A percentile compares a stretch with the other conserved stretches of the same genome.
These are phyloP conservation scores for Pseudomyrmex dendroicus DNA, from an alignment of 1,140 invertebrate genomes.

Conservation along the genomic window DNA sequence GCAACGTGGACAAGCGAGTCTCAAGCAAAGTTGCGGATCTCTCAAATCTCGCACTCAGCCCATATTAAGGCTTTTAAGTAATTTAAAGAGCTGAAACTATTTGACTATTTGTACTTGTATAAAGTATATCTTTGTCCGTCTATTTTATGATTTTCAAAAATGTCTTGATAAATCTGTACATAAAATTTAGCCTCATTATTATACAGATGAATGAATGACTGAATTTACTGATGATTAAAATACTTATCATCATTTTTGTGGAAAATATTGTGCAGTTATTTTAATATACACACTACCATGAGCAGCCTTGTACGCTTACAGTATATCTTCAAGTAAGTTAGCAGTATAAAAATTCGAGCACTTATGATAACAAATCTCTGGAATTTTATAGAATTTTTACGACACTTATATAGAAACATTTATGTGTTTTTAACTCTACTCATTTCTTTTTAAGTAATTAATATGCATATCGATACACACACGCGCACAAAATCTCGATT, in stretches of 20 bases:
- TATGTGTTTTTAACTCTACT: conserved; percentile 9
- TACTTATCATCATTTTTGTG: conserved; percentile 40
- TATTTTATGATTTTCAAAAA: conserved; percentile 72
- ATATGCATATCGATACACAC: no score
- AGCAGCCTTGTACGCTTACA: neutral
- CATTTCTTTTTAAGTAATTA: conserved; percentile 24
- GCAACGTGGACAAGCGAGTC: conserved; percentile 79
- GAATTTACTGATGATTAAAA: conserved; percentile 55
- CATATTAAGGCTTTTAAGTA: conserved; percentile 81
- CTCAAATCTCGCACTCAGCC: conserved; percentile 77
- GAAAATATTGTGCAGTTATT: conserved; percentile 20
- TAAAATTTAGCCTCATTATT: conserved; percentile 69
- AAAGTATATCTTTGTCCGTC: conserved; percentile 75
- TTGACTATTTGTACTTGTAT: conserved; percentile 74
- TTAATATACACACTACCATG: conserved; percentile 6
- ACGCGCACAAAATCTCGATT: no score
- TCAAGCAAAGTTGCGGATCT: conserved; percentile 79
- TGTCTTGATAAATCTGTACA: conserved; percentile 67
- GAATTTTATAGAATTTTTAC: conserved; percentile 9
- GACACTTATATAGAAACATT: neutral
- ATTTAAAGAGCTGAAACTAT: conserved; percentile 83
- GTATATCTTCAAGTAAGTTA: neutral
- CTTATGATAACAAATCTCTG: neutral
- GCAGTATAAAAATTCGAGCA: neutral
- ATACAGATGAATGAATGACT: conserved; percentile 64